Evolutionary conservation across 2,888 invertebrate genomes (phyloP), one percentile per base, ranked within the genome.

Genomic region (Chaetogeoica ovagalla): DNA sequence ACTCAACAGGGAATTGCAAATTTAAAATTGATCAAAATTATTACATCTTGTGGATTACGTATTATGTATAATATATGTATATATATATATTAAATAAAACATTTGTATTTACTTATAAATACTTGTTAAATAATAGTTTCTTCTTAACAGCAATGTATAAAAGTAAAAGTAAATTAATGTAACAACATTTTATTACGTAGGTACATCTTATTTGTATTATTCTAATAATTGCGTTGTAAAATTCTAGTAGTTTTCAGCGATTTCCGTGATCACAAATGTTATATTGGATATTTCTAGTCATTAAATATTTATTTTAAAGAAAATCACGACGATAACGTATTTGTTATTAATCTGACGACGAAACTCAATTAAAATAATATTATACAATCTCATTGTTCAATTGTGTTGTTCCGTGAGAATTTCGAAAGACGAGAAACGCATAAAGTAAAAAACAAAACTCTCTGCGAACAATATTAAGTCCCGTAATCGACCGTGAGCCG

Each of bases 291-390:
- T 48, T 9, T 11, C 1, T 48, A 7, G 39, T 39, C 7, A 4
- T 39, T 39, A 39, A 39, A 48, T 48, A 48, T 9, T 2, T 48
- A 9, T 11, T 48, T 9, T 7, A 48, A 48, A 48, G 11, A 48
- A 48, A 48, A 48, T 48, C 48, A 11, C 6, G 11, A 11, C n/a
- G n/a, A 48, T 48, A 48, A 48, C 1, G n/a, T 21, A 21, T n/a
- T 9, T 30, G n/a, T 52, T 73, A 39, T 62, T n/a, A 60, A 13
- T 0, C 30, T 7, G 5, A 72, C n/a, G 52, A 62, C n/a, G n/a
- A n/a, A 73, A 73, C 23, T 62, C 19, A 63, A 73, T 73, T 62
- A n/a, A 30, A 73, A 52, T 63, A 48, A 62, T 62, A 62, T 30
- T 5, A 57, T 39, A 39, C 8, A 66, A 7, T 66, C 7, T 55